These are phyloP conservation scores for Probaryconus sp. DNA, from an alignment of 1,140 invertebrate genomes.

Conservation along the genomic window DNA sequence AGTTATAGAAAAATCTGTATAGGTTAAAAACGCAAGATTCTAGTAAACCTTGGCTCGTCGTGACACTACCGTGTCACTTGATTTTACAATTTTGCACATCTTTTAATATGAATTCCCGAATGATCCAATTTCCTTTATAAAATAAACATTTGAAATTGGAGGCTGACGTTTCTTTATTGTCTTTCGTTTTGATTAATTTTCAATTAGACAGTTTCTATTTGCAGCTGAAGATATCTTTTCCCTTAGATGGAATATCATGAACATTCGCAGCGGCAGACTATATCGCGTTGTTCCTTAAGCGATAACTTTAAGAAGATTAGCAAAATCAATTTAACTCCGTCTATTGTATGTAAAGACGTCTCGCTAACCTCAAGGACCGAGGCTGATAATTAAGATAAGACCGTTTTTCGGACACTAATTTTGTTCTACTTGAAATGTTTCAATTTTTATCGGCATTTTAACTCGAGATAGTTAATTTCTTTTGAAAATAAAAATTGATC, in stretches of 20 bases:
- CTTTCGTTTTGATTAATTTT: slow-evolving; percentile 10
- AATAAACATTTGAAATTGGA: too few relatives aligned
- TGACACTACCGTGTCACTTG: too few relatives aligned
- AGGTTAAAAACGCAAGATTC: too few relatives aligned
- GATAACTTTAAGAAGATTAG: slow-evolving; percentile 39
- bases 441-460: neutral
- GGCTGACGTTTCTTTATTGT: too few relatives aligned
- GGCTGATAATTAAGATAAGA: slow-evolving; percentile 17
- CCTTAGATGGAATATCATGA: neutral
- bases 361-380: slow-evolving; percentile 14
- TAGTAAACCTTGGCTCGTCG: too few relatives aligned
- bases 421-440: neutral
- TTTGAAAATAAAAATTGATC: too few relatives aligned
- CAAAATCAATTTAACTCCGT: slow-evolving; percentile 28
- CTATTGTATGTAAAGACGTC: slow-evolving; percentile 27
- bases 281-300: slow-evolving; percentile 2
- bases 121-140: neutral
- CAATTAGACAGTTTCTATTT: slow-evolving; percentile 6
- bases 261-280: neutral
- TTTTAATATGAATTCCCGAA: too few relatives aligned
- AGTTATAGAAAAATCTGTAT: too few relatives aligned
- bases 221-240: too few relatives aligned
- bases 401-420: neutral
- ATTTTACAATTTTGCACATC: too few relatives aligned
- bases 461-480: too few relatives aligned